Evolutionary conservation across 2,113 vertebrate species (phyloP).

Genomic region (Salvelinus namaycush): DNA sequence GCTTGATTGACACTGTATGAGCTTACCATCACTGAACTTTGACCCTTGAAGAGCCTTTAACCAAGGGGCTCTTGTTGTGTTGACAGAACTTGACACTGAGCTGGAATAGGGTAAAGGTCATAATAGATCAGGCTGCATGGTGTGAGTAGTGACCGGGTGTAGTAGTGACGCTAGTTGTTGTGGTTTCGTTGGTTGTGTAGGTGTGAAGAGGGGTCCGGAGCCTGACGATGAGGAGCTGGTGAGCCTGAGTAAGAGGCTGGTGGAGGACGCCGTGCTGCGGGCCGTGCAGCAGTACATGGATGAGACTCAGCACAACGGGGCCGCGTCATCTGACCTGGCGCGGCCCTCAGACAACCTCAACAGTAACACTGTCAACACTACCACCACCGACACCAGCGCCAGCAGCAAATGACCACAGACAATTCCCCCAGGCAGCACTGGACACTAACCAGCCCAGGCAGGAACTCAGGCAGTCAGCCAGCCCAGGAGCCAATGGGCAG

Average conservation of each 20-base stretch:
- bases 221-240: slow-evolving; percentile 85
- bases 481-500: background rate
- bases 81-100: background rate
- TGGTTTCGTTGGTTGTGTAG: slow-evolving; percentile 55
- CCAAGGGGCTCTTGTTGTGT: background rate
- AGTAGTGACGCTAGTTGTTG: background rate
- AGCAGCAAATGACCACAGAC: slow-evolving; percentile 61
- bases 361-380: background rate
- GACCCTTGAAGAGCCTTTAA: background rate
- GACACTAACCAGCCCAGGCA: background rate
- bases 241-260: slow-evolving; percentile 86
- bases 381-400: slow-evolving; percentile 29
- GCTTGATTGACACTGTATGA: background rate
- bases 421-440: background rate
- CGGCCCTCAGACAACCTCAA: slow-evolving; percentile 58
- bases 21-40: background rate
- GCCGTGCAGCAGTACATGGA: slow-evolving; percentile 88
- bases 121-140: background rate
- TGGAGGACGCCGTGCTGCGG: slow-evolving; percentile 85
- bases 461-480: background rate
- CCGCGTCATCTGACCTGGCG: slow-evolving; percentile 63
- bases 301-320: slow-evolving; percentile 82
- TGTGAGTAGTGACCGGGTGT: background rate
- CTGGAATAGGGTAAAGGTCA: no score
- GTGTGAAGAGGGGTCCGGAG: slow-evolving; percentile 79